Conservation (phyloP, 1,140 invertebrate species). For the Danaus melanippus region DNA sequence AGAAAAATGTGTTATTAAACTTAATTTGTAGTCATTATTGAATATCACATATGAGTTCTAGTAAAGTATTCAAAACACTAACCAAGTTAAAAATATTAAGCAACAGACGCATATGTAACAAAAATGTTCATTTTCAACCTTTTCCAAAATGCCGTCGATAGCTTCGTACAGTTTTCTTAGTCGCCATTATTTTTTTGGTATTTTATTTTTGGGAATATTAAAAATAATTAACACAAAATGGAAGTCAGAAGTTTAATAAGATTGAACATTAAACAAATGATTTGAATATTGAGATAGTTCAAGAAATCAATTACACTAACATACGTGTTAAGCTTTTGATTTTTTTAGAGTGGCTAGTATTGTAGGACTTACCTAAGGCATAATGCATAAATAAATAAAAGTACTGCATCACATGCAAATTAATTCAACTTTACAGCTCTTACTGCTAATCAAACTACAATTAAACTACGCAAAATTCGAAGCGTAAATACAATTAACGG, state of each 20-base stretch:
- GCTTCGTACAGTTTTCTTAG: no score
- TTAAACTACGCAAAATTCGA: conserved; percentile 6
- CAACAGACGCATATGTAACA: no score
- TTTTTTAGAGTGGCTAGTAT: not conserved
- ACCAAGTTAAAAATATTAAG: no score
- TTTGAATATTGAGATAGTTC: conserved; percentile 33
- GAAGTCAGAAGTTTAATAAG: conserved; percentile 17
- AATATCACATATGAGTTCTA: no score
- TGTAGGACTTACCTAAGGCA: conserved; percentile 15
- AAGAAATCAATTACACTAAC: conserved; percentile 29
- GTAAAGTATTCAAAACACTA: no score
- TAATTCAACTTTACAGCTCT: not conserved
- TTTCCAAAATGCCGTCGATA: no score
- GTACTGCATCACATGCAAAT: conserved; percentile 11
- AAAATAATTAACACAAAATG: conserved; percentile 3
- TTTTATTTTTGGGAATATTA: no score
- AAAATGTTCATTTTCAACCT: no score
- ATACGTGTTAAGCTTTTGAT: conserved; percentile 13
- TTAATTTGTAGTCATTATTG: no score
- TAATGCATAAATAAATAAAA: conserved; percentile 11
- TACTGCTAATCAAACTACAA: not conserved
- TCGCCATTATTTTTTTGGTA: no score
- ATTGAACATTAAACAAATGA: conserved; percentile 30
- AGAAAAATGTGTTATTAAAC: no score
- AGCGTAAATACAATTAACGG: conserved; percentile 2